phyloP scores from a whole-genome alignment of 2,888 invertebrate species.

The Candidula unifasciata region DNA sequence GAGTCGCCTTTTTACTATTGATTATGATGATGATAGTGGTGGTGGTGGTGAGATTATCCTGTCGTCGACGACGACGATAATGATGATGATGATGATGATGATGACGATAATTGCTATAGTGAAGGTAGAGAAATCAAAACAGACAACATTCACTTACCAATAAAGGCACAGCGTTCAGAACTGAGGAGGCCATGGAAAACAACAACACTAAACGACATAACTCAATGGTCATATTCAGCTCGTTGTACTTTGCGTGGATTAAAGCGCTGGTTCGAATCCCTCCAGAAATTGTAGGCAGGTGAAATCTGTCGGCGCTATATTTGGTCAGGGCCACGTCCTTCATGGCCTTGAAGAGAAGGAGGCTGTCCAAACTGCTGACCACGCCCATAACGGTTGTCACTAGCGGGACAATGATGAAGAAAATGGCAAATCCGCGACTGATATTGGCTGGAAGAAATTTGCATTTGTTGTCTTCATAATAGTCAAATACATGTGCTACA shows the following conservation, averaged over 20 bases:
- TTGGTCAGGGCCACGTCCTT: constrained; percentile 62
- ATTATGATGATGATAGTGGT: too few species aligned
- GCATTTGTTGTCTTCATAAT: constrained; percentile 52
- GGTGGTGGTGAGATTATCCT: too few species aligned
- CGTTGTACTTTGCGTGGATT: constrained; percentile 64
- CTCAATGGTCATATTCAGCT: constrained; percentile 67
- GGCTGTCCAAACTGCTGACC: constrained; percentile 62
- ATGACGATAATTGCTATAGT: too few species aligned
- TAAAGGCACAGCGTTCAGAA: constrained; percentile 63
- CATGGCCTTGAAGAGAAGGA: constrained; percentile 63
- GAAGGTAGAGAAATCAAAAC: background rate
- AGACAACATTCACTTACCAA: constrained; percentile 61
- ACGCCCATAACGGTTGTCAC: constrained; percentile 57
- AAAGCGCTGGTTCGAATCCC: constrained; percentile 36
- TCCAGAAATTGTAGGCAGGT: constrained; percentile 56
- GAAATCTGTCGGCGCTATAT: constrained; percentile 66
- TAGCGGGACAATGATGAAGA: constrained; percentile 59
- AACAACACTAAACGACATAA: constrained; percentile 63
- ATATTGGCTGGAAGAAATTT: constrained; percentile 62
- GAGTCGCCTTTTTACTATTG: too few species aligned
- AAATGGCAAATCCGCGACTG: constrained; percentile 62
- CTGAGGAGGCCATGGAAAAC: constrained; percentile 58
- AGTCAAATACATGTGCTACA: constrained; percentile 40
- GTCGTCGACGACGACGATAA: too few species aligned
- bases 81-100: too few species aligned